Percentiles rank a stretch among this genome's conserved stretches.
Conservation (phyloP, 2,797 vertebrate species). For the Semotilus atromaculatus region DNA sequence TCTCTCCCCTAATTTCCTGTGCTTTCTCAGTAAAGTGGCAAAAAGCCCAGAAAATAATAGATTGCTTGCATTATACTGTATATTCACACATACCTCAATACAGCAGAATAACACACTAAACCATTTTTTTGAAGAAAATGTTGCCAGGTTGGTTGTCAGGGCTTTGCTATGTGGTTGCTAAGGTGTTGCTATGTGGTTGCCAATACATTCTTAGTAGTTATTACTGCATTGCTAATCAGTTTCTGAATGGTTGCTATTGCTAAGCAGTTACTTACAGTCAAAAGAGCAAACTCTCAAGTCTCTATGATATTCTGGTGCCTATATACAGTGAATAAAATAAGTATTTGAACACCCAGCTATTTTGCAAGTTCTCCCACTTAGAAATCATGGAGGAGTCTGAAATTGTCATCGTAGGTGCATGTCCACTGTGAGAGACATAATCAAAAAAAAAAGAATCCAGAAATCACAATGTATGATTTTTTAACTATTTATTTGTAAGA, state of each 20-base stretch:
- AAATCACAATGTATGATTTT: too few species aligned
- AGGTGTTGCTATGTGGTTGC: background rate
- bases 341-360: too few species aligned
- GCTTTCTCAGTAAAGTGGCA: slow-evolving; percentile 24
- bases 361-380: too few species aligned
- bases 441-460: too few species aligned
- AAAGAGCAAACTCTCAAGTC: background rate
- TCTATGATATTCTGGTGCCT: background rate
- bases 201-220: background rate
- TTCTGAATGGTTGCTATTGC: too few species aligned
- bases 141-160: background rate
- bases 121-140: background rate
- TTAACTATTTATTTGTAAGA: too few species aligned
- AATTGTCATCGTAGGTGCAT: too few species aligned
- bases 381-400: too few species aligned
- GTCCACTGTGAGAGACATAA: too few species aligned
- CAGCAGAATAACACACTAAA: slow-evolving; percentile 19
- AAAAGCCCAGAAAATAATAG: slow-evolving; percentile 27
- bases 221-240: background rate
- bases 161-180: background rate
- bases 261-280: too few species aligned
- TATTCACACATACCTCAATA: slow-evolving; percentile 12
- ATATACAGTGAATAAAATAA: too few species aligned
- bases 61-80: slow-evolving; percentile 24
- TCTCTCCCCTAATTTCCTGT: background rate